phyloP scores from a whole-genome alignment of 2,113 vertebrate species.

The Osmerus mordax region DNA sequence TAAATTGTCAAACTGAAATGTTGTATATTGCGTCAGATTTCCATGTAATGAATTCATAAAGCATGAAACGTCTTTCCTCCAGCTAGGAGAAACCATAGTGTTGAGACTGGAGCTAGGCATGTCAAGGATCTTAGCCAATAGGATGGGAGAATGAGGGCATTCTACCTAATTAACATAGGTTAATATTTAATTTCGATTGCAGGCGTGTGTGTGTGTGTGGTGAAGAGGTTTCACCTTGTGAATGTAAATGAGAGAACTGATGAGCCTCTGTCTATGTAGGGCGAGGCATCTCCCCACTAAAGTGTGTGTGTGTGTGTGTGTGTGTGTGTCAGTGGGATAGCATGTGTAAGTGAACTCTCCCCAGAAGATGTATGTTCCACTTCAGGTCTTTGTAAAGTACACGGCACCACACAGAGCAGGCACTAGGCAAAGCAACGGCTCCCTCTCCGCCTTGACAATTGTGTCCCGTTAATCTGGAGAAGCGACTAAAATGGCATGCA shows the following conservation, averaged over 20 bases:
- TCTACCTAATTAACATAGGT: constrained; percentile 1
- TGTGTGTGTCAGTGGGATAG: constrained; percentile 7
- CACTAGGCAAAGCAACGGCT: no score
- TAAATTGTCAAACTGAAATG: no score
- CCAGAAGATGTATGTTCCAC: background rate
- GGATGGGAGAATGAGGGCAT: background rate
- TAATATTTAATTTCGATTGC: background rate
- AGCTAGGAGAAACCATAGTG: no score
- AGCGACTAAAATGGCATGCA: constrained; percentile 14
- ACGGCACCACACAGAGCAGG: background rate
- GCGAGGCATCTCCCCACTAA: background rate
- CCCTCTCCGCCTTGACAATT: background rate
- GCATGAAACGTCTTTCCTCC: no score
- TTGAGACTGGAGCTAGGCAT: background rate
- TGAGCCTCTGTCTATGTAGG: background rate
- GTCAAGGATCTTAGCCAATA: background rate
- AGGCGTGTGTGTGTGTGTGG: background rate
- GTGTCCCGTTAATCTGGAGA: background rate
- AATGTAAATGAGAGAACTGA: background rate
- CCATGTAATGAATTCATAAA: no score
- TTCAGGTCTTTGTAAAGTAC: background rate
- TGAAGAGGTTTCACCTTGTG: background rate
- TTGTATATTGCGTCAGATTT: no score
- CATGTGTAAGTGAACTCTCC: constrained; percentile 7
- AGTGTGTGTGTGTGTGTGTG: background rate